Base-by-base conservation (phyloP, 2,888 invertebrate species). In the Labia minor region DNA sequence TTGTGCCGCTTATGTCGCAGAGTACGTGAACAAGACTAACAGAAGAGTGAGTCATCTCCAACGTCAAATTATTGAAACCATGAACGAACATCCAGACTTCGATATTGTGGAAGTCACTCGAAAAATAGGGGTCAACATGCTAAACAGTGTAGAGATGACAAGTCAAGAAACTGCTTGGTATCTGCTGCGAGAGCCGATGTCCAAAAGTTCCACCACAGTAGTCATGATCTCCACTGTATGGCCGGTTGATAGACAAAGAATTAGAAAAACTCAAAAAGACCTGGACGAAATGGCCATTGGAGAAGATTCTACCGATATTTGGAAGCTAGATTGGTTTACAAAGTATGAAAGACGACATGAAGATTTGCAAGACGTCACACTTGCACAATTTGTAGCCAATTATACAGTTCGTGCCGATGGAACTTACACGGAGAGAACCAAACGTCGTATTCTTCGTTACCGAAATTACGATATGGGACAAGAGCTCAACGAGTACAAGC, bases 91-190 rank as follows among this genome's bases (percentile, higher is more conserved):
- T 72, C 77, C 76, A 1, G 75, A 77, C 49, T 73, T 74, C 33
- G 73, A 77, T 64, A 70, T 72, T 8, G 68, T 73, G 1, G 74
- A 74, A 16, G 67, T 72, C 0, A 73, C 73, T 1, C 72, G 69
- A 68, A 74, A 72, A 70, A 69, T 76, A 37, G 71, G 74, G 68
- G 67, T 75, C 2, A 65, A 76, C 61, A 62, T 77, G 37, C 69
- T 78, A 0, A 76, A 78, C 68, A 65, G 65, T 26, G 72, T 73
- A 21, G 77, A 77, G 69, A 75, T 78, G 71, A 69, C 74, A 1
- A 72, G 72, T 68, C 78, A 78, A 75, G 77, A 78, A 73, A 77
- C 78, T 64, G 78, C 78, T 66, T 79, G 78, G 78, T 79, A 74
- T 73, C 68, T 80, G 1, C 68, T 80, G 63, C 71, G 78, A 26